Conservation (phyloP, 23 tunicate genomes). For the Halocynthia roretzi region DNA sequence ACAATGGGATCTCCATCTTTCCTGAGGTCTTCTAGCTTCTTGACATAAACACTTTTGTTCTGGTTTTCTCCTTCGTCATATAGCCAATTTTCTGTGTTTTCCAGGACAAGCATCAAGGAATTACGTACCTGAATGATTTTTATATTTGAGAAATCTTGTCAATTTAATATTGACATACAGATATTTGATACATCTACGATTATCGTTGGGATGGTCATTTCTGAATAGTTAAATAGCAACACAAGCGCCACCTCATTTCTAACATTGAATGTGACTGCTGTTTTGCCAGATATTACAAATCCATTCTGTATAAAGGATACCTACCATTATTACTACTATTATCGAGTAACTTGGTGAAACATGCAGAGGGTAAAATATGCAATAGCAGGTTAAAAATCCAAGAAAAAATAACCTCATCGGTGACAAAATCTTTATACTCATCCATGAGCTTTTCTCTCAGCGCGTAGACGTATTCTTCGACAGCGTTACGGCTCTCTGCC, state of each 20-base stretch:
- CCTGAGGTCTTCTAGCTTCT: conserved; percentile 42
- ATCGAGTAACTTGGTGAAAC: too few species aligned
- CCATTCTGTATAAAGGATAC: too few species aligned
- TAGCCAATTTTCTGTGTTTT: conserved; percentile 82
- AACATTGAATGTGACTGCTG: too few species aligned
- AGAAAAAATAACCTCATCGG: conserved; percentile 57
- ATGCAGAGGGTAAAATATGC: too few species aligned
- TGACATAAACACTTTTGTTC: conserved; percentile 51
- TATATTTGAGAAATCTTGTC: too few species aligned
- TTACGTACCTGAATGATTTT: conserved; percentile 37
- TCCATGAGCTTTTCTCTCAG: conserved; percentile 65
- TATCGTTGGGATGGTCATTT: too few species aligned
- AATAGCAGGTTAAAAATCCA: background rate
- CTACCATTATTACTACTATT: too few species aligned
- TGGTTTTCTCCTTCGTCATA: conserved; percentile 92
- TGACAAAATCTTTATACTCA: conserved; percentile 45
- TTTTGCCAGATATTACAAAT: too few species aligned
- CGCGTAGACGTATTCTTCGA: conserved; percentile 91
- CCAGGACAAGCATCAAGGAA: conserved; percentile 25
- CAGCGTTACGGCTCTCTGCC: conserved; percentile 69
- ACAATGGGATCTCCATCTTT: conserved; percentile 62
- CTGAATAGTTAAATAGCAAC: too few species aligned
- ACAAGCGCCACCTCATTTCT: too few species aligned
- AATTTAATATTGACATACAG: too few species aligned
- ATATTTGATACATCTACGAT: too few species aligned